Conservation (phyloP, 1,140 invertebrate species). For the Drosophila quadrilineata region DNA sequence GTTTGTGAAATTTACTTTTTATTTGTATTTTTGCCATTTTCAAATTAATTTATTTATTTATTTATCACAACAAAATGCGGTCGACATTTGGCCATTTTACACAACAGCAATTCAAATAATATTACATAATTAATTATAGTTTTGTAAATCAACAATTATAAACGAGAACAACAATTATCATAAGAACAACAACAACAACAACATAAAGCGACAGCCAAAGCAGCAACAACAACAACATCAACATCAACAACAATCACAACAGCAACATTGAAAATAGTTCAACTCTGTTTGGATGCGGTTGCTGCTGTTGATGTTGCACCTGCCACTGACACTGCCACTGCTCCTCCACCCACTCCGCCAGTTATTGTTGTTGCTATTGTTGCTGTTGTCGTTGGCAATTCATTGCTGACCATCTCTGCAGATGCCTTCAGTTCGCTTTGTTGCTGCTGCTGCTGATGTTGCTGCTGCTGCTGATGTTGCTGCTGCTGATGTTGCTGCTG, state of each 20-base stretch:
- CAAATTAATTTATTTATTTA: constrained; percentile 33
- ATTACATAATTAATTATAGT: constrained; percentile 13
- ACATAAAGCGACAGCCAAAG: constrained; percentile 20
- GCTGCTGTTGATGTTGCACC: constrained; percentile 29
- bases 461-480: constrained; percentile 33
- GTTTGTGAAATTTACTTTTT: constrained; percentile 42
- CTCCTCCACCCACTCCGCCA: neutral
- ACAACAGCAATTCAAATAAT: constrained; percentile 44
- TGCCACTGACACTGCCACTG: constrained; percentile 4
- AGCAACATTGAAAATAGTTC: constrained; percentile 29
- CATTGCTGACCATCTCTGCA: constrained; percentile 50
- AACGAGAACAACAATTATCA: neutral
- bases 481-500: constrained; percentile 46
- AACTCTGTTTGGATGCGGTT: constrained; percentile 54
- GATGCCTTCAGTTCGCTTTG: constrained; percentile 50
- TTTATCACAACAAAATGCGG: constrained; percentile 76
- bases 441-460: constrained; percentile 39
- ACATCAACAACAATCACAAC: neutral
- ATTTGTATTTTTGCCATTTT: constrained; percentile 19
- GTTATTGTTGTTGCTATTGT: no score
- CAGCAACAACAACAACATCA: constrained; percentile 22
- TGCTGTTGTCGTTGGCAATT: constrained; percentile 28
- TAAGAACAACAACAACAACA: constrained; percentile 21
- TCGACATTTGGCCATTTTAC: constrained; percentile 63
- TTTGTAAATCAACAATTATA: constrained; percentile 1